Evolutionary conservation across 2,113 vertebrate genomes (phyloP).

Genomic region (Hemiprocne comata): DNA sequence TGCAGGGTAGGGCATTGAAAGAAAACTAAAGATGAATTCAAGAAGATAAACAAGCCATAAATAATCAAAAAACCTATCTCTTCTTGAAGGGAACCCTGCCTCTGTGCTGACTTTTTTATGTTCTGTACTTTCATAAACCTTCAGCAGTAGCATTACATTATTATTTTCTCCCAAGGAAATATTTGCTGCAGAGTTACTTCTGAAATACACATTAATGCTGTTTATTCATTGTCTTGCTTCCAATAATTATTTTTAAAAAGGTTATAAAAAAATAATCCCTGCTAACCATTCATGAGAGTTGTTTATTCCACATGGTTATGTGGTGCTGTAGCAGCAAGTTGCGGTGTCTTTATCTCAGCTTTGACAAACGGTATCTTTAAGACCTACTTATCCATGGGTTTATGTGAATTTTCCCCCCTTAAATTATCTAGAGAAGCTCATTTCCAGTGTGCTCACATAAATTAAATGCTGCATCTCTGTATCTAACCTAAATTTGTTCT

Average conservation of each 20-base stretch:
- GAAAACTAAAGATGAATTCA: background rate
- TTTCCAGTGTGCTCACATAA: conserved; percentile 25
- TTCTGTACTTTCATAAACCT: background rate
- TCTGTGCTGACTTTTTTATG: background rate
- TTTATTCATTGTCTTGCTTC: background rate
- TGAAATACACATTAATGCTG: background rate
- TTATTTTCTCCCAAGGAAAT: background rate
- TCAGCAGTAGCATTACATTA: background rate
- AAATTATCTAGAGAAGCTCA: conserved; percentile 37
- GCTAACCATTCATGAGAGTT: background rate
- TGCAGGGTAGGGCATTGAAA: background rate
- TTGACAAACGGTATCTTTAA: background rate
- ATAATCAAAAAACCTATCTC: background rate
- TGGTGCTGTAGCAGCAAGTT: background rate
- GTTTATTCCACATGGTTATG: background rate
- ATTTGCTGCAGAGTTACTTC: background rate
- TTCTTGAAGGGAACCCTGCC: background rate
- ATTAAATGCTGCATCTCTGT: conserved; percentile 38
- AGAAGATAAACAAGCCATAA: background rate
- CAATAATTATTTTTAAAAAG: background rate
- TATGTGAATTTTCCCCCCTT: background rate
- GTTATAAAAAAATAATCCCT: background rate
- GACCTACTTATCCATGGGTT: background rate
- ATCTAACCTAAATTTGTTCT: conserved; percentile 30
- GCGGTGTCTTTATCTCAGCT: background rate